Conservation (phyloP, 2,888 invertebrate genomes). For the Eumerus sabulonum region DNA sequence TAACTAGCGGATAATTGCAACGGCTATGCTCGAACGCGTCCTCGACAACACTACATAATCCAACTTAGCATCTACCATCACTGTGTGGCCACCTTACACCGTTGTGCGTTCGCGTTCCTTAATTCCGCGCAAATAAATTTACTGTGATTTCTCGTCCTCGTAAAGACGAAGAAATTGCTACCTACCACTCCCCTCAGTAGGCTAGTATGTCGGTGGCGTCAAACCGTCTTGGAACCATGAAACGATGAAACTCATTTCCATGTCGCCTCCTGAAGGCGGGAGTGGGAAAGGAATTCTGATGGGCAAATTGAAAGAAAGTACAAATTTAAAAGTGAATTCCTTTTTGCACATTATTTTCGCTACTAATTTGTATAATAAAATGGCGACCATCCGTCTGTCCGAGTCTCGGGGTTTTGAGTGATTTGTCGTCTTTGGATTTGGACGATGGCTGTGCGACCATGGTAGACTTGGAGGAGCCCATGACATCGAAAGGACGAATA, state of each 20-base stretch:
- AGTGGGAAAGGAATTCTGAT: conserved; percentile 41
- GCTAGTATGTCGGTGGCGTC: not conserved
- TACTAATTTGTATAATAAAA: conserved; percentile 67
- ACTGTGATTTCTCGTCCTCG: conserved; percentile 53
- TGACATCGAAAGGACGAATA: too few relatives aligned
- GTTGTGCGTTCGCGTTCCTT: too few relatives aligned
- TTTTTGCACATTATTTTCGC: conserved; percentile 65
- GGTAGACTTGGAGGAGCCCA: conserved; percentile 12
- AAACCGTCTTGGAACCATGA: not conserved
- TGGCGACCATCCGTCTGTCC: conserved; percentile 59
- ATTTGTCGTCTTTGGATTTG: not conserved
- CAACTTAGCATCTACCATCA: not conserved
- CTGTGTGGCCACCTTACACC: too few relatives aligned
- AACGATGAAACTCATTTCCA: conserved; percentile 57
- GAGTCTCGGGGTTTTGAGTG: conserved; percentile 42
- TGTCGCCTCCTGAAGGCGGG: conserved; percentile 63
- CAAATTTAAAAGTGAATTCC: conserved; percentile 66
- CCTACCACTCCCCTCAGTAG: not conserved
- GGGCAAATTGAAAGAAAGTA: conserved; percentile 65
- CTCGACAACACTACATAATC: conserved; percentile 7
- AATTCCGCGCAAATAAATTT: conserved; percentile 62
- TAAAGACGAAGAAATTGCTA: conserved; percentile 2
- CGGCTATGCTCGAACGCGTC: conserved; percentile 40
- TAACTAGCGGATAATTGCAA: conserved; percentile 63
- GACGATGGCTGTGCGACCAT: not conserved